Evolutionary conservation across 2,797 vertebrate species (phyloP).

Genomic region (Anas bernieri): DNA sequence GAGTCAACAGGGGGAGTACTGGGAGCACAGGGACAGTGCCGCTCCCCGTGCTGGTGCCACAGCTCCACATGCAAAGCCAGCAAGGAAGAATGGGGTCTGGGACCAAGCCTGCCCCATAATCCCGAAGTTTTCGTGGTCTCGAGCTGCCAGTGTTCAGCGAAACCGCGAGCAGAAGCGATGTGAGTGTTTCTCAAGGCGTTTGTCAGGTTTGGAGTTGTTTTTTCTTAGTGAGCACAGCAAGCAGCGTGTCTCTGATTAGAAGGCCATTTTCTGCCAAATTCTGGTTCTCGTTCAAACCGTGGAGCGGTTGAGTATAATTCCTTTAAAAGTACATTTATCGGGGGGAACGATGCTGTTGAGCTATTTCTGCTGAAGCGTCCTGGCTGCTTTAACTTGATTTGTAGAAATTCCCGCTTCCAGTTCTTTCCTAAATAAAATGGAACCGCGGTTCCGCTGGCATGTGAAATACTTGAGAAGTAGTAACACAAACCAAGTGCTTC

Average conservation of each 20-base stretch:
- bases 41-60: background rate
- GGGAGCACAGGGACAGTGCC: background rate
- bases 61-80: background rate
- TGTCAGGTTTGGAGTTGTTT: background rate
- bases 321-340: background rate
- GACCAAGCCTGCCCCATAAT: accelerated
- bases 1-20: slow-evolving; percentile 6
- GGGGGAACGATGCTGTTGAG: background rate
- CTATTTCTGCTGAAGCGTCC: background rate
- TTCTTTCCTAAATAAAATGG: slow-evolving; percentile 14
- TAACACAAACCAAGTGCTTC: background rate
- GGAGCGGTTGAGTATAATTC: background rate
- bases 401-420: background rate
- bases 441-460: background rate
- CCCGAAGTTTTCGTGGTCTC: background rate
- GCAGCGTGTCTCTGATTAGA: background rate
- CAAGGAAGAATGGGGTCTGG: background rate
- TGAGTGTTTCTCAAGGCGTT: accelerated
- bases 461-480: accelerated
- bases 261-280: background rate
- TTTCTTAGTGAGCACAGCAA: background rate
- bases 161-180: accelerated
- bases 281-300: background rate
- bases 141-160: background rate
- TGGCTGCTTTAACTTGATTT: slow-evolving; percentile 5